Evolutionary conservation across 2,797 vertebrate genomes (phyloP), one percentile per base, ranked within the genome.

Genomic region (Borostomias antarcticus): DNA sequence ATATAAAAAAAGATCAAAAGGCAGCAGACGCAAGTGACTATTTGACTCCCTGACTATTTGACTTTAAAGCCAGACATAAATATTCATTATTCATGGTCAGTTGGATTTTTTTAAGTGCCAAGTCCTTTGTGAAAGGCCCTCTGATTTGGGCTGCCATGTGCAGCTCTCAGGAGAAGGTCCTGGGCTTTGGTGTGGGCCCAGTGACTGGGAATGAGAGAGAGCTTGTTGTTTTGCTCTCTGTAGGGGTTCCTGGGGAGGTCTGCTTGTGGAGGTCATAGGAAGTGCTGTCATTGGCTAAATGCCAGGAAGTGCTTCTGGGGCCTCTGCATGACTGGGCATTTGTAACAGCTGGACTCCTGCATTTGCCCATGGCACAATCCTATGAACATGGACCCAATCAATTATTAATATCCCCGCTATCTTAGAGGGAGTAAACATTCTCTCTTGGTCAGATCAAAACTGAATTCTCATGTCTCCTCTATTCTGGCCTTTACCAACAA

Each of bases 51-150:
- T 74, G 66, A 85, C 83, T 80, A 69, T 83, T 79, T 83, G 1
- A 68, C 75, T 69, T 82, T 64, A 87, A 85, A 83, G 77, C 45
- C 72, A 64, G 66, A 74, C 48, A 79, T 84, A 84, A 88, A 86
- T 87, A 80, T 87, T 86, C 77, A 86, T 88, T 75, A 77, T 81
- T 68, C 79, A 73, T 59, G 79, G 68, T 86, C 80, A 82, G 78
- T 80, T 83, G 73, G 65, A 68, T 71, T 76, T 64, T 25, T 76
- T 82, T 67, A 73, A 77, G 69, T 77, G 76, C 63, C 48, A 59
- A 63, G 68, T 75, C 75, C 72, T 77, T 82, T 82, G 72, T 75
- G 21, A 21, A 23, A 69, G 74, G 6, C 47, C 68, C 66, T 63
- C 43, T 72, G 67, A 63, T 75, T 78, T 75, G 75, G 74, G 64